Percentiles rank a stretch among this genome's conserved stretches.
phyloP scores from a whole-genome alignment of 2,113 vertebrate species.

The Solea senegalensis region DNA sequence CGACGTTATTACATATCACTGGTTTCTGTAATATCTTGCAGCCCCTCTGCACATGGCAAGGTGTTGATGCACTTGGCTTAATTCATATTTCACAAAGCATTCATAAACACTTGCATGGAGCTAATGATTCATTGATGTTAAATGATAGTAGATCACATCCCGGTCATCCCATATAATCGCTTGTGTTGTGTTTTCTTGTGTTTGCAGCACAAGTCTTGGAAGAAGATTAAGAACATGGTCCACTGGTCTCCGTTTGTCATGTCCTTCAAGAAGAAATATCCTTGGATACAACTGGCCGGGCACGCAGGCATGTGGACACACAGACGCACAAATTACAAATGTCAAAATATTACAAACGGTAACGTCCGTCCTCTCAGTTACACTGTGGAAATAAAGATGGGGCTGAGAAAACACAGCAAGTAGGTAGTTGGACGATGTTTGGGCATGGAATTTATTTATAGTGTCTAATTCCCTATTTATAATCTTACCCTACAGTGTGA shows the following conservation, averaged over 20 bases:
- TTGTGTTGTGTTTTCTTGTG: slow-evolving; percentile 22
- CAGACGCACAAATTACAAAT: background rate
- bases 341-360: background rate
- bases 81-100: background rate
- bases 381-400: background rate
- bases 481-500: no score
- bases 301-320: slow-evolving; percentile 87
- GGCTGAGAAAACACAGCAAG: no score
- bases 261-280: slow-evolving; percentile 99
- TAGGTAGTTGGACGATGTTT: no score
- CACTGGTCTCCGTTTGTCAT: slow-evolving; percentile 98
- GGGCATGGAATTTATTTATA: no score
- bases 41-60: no score
- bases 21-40: no score
- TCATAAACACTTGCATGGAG: background rate
- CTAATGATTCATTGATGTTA: background rate
- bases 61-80: background rate
- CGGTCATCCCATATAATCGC: background rate
- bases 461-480: no score
- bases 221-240: slow-evolving; percentile 99
- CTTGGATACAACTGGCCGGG: slow-evolving; percentile 97
- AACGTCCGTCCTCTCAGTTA: background rate
- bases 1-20: no score
- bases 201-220: slow-evolving; percentile 95
- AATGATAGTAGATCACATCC: no score